Evolutionary conservation across 92 coral and sea anemone genomes (phyloP).

Genomic region (Epizoanthus fatuus): DNA sequence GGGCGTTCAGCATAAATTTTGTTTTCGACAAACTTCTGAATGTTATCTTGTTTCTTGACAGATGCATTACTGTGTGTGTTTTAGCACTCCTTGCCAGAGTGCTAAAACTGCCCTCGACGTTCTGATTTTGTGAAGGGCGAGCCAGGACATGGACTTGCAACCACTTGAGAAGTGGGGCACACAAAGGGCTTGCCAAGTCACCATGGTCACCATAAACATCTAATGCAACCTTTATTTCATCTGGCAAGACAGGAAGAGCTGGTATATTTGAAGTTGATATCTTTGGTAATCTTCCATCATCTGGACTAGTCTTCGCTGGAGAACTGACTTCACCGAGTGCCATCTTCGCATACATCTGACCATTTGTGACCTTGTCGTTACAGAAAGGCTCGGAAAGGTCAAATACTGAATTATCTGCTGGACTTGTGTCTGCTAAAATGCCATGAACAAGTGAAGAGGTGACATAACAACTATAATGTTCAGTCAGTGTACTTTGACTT

Average conservation of each 20-base stretch:
- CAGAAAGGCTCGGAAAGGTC: background rate
- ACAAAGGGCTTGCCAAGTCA: background rate
- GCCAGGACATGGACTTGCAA: conserved; percentile 3
- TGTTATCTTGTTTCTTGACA: background rate
- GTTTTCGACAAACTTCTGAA: background rate
- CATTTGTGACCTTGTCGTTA: background rate
- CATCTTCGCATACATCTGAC: background rate
- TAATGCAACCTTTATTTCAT: background rate
- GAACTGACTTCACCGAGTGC: background rate
- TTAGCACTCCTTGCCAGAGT: conserved; percentile 1
- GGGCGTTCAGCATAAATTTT: background rate
- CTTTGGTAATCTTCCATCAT: background rate
- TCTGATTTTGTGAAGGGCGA: conserved; percentile 5
- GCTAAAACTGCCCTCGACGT: background rate
- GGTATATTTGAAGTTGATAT: background rate
- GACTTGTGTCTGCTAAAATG: background rate
- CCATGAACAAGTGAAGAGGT: background rate
- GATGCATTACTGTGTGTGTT: background rate
- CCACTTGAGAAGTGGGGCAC: background rate
- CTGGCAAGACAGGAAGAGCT: background rate
- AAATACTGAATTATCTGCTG: background rate
- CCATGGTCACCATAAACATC: background rate
- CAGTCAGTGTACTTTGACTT: background rate
- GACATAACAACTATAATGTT: background rate
- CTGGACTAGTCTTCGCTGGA: background rate